Conservation (phyloP, 2,888 invertebrate species). For the Nephrotoma flavescens region DNA sequence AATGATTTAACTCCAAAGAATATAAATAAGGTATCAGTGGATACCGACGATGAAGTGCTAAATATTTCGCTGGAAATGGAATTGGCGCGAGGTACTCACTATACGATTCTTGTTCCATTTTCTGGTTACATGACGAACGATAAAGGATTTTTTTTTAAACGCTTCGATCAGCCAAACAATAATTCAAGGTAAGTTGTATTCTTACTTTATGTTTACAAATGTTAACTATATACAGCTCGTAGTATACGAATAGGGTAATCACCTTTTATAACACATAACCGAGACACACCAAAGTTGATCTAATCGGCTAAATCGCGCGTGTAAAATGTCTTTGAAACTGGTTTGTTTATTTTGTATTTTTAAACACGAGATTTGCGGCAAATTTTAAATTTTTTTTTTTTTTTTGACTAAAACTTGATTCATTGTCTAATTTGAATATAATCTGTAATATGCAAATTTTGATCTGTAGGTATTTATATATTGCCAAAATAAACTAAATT, state of each 20-base stretch:
- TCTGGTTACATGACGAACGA: slow-evolving; percentile 9
- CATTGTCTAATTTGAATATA: neutral
- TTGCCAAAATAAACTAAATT: too few species aligned
- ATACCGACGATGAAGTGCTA: slow-evolving; percentile 7
- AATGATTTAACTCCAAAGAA: neutral
- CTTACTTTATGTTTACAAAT: neutral
- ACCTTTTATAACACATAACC: neutral
- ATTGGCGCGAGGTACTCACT: slow-evolving; percentile 5
- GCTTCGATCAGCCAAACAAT: neutral
- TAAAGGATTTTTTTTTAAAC: slow-evolving; percentile 8
- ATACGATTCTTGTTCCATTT: slow-evolving; percentile 7
- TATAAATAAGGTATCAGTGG: neutral
- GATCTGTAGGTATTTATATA: too few species aligned
- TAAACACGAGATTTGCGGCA: neutral
- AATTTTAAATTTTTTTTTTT: too few species aligned
- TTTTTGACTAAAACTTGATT: neutral
- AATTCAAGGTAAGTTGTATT: neutral
- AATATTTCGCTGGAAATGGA: slow-evolving; percentile 7
- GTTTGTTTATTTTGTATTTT: neutral
- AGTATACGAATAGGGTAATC: neutral
- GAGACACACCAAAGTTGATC: neutral
- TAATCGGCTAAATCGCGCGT: neutral
- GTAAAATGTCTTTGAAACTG: neutral
- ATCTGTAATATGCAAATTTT: neutral
- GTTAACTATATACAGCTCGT: neutral